These are phyloP conservation scores for Brachionus plicatilis DNA, from an alignment of 1,140 invertebrate species.

Conservation along the genomic window DNA sequence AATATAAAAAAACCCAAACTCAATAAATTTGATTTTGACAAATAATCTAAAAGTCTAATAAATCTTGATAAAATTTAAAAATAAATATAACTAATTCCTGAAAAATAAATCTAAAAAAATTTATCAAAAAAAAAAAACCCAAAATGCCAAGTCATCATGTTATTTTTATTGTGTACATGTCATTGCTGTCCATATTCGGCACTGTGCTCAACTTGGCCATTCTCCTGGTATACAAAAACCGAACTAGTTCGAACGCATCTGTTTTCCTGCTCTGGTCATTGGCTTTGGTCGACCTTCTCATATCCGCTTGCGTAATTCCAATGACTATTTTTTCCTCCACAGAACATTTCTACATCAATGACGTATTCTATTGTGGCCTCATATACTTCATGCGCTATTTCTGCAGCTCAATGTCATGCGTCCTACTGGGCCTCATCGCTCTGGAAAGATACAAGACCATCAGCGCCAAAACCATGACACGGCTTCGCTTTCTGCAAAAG, in stretches of 20 bases:
- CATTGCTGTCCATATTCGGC: conserved; percentile 3
- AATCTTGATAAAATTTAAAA: background rate
- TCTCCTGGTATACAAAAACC: background rate
- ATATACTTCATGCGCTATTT: conserved; percentile 18
- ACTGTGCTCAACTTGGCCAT: conserved; percentile 5
- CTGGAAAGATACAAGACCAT: conserved; percentile 34
- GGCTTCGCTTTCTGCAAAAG: conserved; percentile 13
- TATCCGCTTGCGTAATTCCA: background rate
- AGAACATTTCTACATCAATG: background rate
- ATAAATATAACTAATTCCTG: background rate
- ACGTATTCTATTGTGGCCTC: conserved; percentile 24
- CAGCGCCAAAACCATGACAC: conserved; percentile 10
- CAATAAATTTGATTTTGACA: background rate
- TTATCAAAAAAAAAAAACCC: background rate
- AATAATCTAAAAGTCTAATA: background rate
- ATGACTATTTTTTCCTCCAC: background rate
- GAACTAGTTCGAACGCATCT: background rate
- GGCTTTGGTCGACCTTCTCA: conserved; percentile 4
- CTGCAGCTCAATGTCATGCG: conserved; percentile 8
- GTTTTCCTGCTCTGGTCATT: conserved; percentile 1
- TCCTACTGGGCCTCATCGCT: background rate
- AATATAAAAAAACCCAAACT: background rate
- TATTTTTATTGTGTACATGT: conserved; percentile 30
- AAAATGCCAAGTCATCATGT: background rate
- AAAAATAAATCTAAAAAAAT: background rate